Percentiles rank a stretch among this genome's conserved stretches.
phyloP scores from a whole-genome alignment of 2,888 invertebrate genomes.

The Cotesia congregata region DNA sequence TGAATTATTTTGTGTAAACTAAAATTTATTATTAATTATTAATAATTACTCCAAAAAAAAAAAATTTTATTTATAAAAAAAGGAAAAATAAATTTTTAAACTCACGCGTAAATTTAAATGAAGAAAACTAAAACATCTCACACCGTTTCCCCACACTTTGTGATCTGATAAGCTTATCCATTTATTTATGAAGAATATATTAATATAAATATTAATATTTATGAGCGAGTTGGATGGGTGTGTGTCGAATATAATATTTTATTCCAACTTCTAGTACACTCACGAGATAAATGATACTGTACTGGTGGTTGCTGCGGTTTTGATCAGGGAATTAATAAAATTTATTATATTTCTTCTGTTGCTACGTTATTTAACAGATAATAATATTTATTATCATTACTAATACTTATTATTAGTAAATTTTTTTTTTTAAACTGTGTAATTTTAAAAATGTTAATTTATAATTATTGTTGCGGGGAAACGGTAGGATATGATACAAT shows the following conservation, averaged over 20 bases:
- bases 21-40: not conserved
- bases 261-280: too few species aligned
- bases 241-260: too few species aligned
- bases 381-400: too few species aligned
- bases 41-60: not conserved
- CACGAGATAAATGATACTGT: too few species aligned
- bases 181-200: constrained; percentile 30
- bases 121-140: not conserved
- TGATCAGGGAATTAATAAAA: too few species aligned
- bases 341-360: too few species aligned
- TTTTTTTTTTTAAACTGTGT: not conserved
- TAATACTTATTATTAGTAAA: too few species aligned
- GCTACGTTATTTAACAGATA: too few species aligned
- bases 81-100: not conserved
- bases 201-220: too few species aligned
- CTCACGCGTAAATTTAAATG: not conserved
- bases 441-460: not conserved
- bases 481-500: constrained; percentile 33
- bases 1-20: constrained; percentile 34
- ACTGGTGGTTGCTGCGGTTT: too few species aligned
- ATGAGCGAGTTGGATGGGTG: too few species aligned
- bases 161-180: not conserved
- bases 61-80: not conserved
- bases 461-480: constrained; percentile 39
- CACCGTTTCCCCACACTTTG: not conserved